Percentiles rank a stretch among this genome's conserved stretches.
These are phyloP conservation scores for Tenthredo amoena DNA, from an alignment of 2,888 invertebrate genomes.

Conservation along the genomic window DNA sequence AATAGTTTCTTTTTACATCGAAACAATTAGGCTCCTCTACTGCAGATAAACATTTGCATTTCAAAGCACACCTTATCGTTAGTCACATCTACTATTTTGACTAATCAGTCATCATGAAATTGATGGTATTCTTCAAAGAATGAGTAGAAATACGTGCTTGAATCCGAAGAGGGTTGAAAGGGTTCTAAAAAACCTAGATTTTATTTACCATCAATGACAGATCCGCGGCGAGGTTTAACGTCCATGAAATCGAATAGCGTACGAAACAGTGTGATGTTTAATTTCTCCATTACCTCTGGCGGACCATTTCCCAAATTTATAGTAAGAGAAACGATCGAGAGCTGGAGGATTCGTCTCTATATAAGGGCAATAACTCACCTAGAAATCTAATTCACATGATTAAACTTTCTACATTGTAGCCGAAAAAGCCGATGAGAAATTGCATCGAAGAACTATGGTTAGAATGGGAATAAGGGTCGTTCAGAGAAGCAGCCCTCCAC, in stretches of 20 bases:
- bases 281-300: neutral
- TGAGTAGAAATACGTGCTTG: neutral
- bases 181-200: neutral
- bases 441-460: constrained; percentile 88
- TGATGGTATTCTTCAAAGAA: neutral
- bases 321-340: neutral
- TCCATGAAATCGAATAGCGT: neutral
- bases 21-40: neutral
- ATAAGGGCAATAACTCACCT: neutral
- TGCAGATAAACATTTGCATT: neutral
- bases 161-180: neutral
- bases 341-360: neutral
- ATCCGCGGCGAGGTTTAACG: neutral
- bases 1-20: neutral
- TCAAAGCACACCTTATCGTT: neutral
- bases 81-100: neutral
- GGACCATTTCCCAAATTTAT: neutral
- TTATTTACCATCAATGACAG: neutral
- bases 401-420: constrained; percentile 79
- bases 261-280: neutral
- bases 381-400: neutral
- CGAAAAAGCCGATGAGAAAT: constrained; percentile 90
- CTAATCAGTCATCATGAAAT: neutral
- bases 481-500: constrained; percentile 80
- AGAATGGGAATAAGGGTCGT: constrained; percentile 93